phyloP scores from a whole-genome alignment of 2,797 vertebrate species.

The Myiotriccus ornatus region DNA sequence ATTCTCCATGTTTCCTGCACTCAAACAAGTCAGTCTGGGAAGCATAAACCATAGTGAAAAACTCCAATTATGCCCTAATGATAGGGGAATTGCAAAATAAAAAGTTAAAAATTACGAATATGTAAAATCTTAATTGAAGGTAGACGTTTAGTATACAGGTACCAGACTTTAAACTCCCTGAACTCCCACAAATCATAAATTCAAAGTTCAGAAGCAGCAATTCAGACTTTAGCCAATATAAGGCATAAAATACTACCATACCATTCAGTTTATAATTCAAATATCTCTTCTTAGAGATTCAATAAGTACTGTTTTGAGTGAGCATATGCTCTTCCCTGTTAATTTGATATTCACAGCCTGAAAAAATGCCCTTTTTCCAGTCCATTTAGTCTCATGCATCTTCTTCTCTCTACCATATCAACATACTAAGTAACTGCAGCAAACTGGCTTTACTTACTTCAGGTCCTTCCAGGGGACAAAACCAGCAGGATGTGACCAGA shows the following conservation, averaged over 20 bases:
- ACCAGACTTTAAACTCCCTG: not conserved
- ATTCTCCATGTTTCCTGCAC: conserved; percentile 13
- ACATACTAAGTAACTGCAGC: not conserved
- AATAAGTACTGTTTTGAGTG: not conserved
- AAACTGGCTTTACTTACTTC: not conserved
- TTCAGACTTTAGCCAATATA: not conserved
- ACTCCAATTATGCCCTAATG: not conserved
- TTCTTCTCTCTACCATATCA: not conserved
- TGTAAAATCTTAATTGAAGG: not conserved
- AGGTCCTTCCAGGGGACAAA: not conserved
- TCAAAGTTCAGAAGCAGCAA: not conserved
- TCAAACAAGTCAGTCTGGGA: conserved; percentile 14
- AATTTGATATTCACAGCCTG: not conserved
- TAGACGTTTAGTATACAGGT: not conserved
- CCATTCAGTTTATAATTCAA: not conserved
- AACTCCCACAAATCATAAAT: not conserved
- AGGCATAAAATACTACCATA: not conserved
- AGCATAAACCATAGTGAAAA: conserved; percentile 5
- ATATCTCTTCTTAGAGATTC: not conserved
- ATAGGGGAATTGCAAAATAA: not conserved
- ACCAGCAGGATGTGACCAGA: not conserved
- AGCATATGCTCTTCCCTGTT: not conserved
- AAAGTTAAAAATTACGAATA: not conserved
- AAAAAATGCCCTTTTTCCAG: not conserved
- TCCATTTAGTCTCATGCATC: not conserved